Percentiles rank a stretch among this genome's conserved stretches.
These are phyloP conservation scores for Megalopta genalis DNA, from an alignment of 1,140 invertebrate species.

Conservation along the genomic window DNA sequence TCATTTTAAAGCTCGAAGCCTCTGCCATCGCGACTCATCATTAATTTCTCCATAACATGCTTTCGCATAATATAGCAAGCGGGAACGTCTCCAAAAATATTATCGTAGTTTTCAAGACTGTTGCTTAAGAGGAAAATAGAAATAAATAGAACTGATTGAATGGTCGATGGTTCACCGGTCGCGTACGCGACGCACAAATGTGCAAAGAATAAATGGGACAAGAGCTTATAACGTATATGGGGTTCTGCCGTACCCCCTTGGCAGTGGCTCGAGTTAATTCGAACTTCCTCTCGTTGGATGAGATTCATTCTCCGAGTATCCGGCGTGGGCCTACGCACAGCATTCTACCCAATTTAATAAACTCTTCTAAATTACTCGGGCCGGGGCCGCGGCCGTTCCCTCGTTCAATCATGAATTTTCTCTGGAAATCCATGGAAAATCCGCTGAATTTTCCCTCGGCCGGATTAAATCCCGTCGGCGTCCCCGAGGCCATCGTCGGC, in stretches of 20 bases:
- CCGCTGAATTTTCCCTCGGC: slow-evolving; percentile 22
- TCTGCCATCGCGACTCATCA: too few relatives aligned
- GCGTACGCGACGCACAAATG: slow-evolving; percentile 23
- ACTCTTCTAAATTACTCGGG: slow-evolving; percentile 73
- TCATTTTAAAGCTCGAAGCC: too few relatives aligned
- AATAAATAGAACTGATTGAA: too few relatives aligned
- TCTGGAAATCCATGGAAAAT: slow-evolving; percentile 67
- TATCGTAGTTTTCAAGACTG: too few relatives aligned
- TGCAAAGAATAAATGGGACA: slow-evolving; percentile 55
- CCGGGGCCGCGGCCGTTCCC: slow-evolving; percentile 60
- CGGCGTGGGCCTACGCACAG: slow-evolving; percentile 75
- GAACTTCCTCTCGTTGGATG: slow-evolving; percentile 78
- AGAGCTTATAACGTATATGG: slow-evolving; percentile 50
- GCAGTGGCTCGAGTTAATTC: slow-evolving; percentile 74
- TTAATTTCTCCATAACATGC: too few relatives aligned
- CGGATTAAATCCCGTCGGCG: neutral
- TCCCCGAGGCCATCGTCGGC: neutral
- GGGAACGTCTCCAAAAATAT: too few relatives aligned
- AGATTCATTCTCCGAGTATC: slow-evolving; percentile 80
- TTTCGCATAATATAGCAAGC: too few relatives aligned
- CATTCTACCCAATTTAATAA: slow-evolving; percentile 79
- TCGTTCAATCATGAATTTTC: slow-evolving; percentile 64
- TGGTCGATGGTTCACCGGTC: too few relatives aligned
- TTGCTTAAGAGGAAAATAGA: too few relatives aligned
- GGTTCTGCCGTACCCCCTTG: slow-evolving; percentile 56